Base-by-base conservation (phyloP, 2,888 invertebrate genomes). In the Diogma glabrata region DNA sequence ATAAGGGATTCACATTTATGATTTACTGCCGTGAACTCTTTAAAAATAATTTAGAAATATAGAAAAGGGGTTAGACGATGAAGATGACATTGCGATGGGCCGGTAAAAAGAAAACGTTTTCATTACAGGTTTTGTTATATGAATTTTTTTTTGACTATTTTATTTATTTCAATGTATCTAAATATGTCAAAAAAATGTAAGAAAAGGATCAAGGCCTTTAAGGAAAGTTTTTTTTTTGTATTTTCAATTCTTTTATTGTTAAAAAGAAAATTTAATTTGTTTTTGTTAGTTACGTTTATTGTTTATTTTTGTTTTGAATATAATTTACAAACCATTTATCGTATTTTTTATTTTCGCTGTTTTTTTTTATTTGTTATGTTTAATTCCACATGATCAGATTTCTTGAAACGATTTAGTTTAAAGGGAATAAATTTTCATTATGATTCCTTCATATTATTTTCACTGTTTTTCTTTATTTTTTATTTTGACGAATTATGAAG, bases 261-360 rank as follows among this genome's bases (percentile, higher is more conserved):
- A 45, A 30, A 16, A 33, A 36, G 46, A 47, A 30, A 49, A 49
- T 43, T 52, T 52, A 52, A 52, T 52, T 52, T 52, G 52, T 52
- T 52, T 51, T 52, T 52, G 52, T 52, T 49, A 52, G 43, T 52
- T 43, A 49, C 48, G 47, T 43, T 43, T 49, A 43, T 48, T 52
- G 52, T 52, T 52, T 52, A 52, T 52, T 52, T 52, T 52, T 52
- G 52, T 52, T 52, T 52, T 52, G 52, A 52, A 52, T 52, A 49
- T 52, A 52, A 49, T 52, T 52, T 52, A 52, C 52, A 49, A 52
- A 45, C 52, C 52, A 52, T 52, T 52, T 52, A 52, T 52, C 52
- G 51, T 40, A 46, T 33, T 36, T 51, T 23, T 36, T 45, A 33
- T 38, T 36, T 36, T 38, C 26, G 16, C 28, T 38, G 12, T 38